Conservation (phyloP, 2,888 invertebrate genomes). For the Philhelius pedissequus region DNA sequence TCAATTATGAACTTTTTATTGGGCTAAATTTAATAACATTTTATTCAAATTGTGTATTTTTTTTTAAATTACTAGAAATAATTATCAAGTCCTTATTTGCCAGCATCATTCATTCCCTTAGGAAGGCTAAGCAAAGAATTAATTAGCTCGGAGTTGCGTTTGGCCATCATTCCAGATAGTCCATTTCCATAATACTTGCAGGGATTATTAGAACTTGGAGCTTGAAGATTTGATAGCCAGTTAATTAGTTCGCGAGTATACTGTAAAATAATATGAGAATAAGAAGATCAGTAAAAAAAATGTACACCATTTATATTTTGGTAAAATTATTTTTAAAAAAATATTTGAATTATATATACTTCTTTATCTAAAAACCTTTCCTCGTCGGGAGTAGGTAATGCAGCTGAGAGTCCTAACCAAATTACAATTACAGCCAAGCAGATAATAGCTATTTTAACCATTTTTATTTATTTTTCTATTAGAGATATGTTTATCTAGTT, state of each 20-base stretch:
- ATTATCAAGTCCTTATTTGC: constrained; percentile 79
- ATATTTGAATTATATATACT: constrained; percentile 68
- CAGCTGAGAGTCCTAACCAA: constrained; percentile 52
- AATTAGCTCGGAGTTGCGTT: constrained; percentile 86
- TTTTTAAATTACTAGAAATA: constrained; percentile 6
- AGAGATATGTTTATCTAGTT: constrained; percentile 24
- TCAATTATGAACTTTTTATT: neutral
- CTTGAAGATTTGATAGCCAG: constrained; percentile 74
- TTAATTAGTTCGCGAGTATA: constrained; percentile 75
- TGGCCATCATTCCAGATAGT: constrained; percentile 77
- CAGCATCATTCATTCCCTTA: constrained; percentile 87
- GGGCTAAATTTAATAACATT: neutral
- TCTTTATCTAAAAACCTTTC: constrained; percentile 77
- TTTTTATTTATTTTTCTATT: neutral
- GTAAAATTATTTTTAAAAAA: neutral
- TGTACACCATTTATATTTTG: no score
- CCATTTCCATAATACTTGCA: constrained; percentile 72
- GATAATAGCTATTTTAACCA: constrained; percentile 44
- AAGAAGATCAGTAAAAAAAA: no score
- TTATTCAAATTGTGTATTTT: constrained; percentile 8
- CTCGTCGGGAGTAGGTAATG: constrained; percentile 75
- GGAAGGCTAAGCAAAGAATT: constrained; percentile 88
- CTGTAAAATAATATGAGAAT: constrained; percentile 34
- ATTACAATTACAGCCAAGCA: constrained; percentile 30
- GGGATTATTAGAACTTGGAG: constrained; percentile 71